A percentile compares a stretch with the other conserved stretches of the same genome.
Evolutionary conservation across 2,113 vertebrate species (phyloP).

Genomic region (Psophia crepitans): DNA sequence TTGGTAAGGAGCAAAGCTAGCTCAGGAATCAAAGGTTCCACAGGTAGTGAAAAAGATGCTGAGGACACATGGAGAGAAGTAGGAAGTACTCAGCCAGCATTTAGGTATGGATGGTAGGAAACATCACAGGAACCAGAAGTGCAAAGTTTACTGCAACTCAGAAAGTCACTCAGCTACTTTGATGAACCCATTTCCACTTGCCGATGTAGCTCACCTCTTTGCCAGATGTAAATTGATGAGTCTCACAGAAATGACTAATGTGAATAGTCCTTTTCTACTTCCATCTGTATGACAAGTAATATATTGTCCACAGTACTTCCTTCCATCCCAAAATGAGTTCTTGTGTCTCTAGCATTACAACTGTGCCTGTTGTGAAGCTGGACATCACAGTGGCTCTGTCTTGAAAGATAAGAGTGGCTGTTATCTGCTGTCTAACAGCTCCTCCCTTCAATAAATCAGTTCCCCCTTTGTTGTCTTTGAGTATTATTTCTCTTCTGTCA

Average conservation of each 20-base stretch:
- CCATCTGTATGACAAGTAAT: not conserved
- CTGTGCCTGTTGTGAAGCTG: not conserved
- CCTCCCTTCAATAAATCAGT: not conserved
- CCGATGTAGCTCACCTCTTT: not conserved
- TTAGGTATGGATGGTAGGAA: not conserved
- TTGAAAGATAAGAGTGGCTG: not conserved
- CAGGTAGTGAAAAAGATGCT: not conserved
- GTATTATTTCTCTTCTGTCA: not conserved
- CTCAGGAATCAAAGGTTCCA: not conserved
- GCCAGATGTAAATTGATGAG: not conserved
- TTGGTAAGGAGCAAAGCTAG: not conserved
- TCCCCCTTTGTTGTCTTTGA: not conserved
- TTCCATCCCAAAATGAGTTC: not conserved
- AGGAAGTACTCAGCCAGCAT: not conserved
- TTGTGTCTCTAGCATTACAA: not conserved
- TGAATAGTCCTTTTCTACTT: not conserved
- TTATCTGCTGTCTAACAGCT: not conserved
- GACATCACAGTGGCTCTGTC: not conserved
- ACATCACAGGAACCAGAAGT: not conserved
- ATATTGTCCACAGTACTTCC: not conserved
- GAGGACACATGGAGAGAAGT: not conserved
- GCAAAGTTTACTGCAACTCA: not conserved
- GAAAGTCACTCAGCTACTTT: not conserved
- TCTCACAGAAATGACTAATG: not conserved
- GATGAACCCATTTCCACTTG: not conserved